Conservation (phyloP, 2,113 vertebrate species). For the Heptranchias perlo region DNA sequence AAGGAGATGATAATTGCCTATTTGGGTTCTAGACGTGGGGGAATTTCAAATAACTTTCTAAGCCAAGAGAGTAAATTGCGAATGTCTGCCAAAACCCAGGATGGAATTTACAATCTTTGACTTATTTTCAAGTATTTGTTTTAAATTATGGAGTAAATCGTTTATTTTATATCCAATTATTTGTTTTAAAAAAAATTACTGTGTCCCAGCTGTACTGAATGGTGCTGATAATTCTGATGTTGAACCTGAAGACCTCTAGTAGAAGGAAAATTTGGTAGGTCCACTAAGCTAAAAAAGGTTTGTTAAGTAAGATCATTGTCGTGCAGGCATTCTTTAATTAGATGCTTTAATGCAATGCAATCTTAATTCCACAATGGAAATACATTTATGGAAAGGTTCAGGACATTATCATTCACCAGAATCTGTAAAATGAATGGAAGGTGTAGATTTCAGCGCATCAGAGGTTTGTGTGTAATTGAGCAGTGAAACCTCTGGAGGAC, state of each 20-base stretch:
- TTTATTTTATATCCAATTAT: neutral
- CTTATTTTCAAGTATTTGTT: neutral
- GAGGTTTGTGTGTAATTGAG: neutral
- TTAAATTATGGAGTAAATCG: neutral
- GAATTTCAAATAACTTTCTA: neutral
- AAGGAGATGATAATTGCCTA: no score
- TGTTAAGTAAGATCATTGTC: neutral
- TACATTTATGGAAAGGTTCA: neutral
- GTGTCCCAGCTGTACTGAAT: neutral
- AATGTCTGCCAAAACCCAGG: neutral
- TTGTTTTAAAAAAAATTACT: neutral
- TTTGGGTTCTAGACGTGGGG: no score
- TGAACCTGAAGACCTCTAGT: neutral
- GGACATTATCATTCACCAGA: neutral
- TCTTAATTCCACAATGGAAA: neutral
- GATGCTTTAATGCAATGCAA: neutral
- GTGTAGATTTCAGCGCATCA: neutral
- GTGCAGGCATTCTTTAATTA: neutral
- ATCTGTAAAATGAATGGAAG: neutral
- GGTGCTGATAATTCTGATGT: neutral
- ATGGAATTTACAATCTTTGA: neutral
- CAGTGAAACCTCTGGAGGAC: neutral
- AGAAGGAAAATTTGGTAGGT: neutral
- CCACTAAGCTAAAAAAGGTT: neutral
- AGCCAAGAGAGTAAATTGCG: neutral